Evolutionary conservation across 2,888 invertebrate species (phyloP).

Genomic region (Agapostemon virescens): DNA sequence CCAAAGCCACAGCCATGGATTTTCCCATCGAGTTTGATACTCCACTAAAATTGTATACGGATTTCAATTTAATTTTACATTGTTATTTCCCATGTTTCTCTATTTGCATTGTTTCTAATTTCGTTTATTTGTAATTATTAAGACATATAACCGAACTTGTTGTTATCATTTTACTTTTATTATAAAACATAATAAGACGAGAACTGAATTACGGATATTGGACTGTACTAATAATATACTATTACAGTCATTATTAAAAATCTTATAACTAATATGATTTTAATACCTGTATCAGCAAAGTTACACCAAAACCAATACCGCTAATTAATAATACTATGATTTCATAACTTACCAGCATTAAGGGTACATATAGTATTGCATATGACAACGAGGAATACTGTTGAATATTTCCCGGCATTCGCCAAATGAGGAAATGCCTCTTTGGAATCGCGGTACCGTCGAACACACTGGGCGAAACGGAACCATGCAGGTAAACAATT

Average conservation of each 20-base stretch:
- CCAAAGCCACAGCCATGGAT: slow-evolving; percentile 95
- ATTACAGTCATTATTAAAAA: neutral
- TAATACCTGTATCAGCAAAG: neutral
- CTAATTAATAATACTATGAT: neutral
- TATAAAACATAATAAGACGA: neutral
- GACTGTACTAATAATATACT: neutral
- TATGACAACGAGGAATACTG: slow-evolving; percentile 96
- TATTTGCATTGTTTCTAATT: neutral
- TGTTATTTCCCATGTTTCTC: neutral
- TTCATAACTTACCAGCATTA: slow-evolving; percentile 82
- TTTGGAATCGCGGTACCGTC: slow-evolving; percentile 96
- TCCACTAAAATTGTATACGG: slow-evolving; percentile 79
- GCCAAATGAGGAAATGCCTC: slow-evolving; percentile 97
- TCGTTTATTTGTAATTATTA: neutral
- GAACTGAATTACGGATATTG: neutral
- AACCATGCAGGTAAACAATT: slow-evolving; percentile 98
- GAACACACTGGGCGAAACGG: slow-evolving; percentile 97
- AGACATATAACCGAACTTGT: neutral
- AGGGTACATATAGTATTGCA: slow-evolving; percentile 88
- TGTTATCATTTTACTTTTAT: neutral
- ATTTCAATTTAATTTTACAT: neutral
- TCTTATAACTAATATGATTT: neutral
- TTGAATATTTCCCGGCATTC: slow-evolving; percentile 99
- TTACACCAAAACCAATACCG: neutral
- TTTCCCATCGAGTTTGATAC: slow-evolving; percentile 85